These are phyloP conservation scores for Nothocercus julius DNA, from an alignment of 2,113 vertebrate species.

Conservation along the genomic window DNA sequence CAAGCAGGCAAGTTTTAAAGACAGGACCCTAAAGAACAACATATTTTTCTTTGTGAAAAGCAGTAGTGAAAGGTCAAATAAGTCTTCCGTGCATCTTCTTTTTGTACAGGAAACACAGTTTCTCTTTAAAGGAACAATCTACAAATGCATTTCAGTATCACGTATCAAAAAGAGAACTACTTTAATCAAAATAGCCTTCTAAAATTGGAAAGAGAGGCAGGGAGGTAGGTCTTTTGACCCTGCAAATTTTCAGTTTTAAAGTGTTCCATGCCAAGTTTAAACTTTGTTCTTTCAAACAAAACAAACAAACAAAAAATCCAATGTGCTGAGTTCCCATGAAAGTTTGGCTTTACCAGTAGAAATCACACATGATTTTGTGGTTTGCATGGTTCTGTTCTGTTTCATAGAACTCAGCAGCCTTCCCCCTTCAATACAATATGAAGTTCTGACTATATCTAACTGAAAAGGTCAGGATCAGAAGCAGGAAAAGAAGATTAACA, in stretches of 20 bases:
- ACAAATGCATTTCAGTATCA: not conserved
- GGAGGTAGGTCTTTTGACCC: not conserved
- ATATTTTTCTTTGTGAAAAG: not conserved
- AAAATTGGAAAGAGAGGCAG: not conserved
- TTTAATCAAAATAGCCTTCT: not conserved
- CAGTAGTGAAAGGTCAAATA: not conserved
- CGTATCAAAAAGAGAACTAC: not conserved
- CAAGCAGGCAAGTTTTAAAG: not conserved
- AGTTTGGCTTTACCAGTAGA: not conserved
- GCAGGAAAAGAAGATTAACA: not conserved
- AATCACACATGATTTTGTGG: not conserved
- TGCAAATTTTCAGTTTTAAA: not conserved
- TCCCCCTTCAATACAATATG: not conserved
- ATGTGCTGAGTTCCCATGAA: not conserved
- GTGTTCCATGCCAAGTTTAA: not conserved
- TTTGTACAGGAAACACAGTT: not conserved
- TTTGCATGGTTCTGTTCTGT: not conserved
- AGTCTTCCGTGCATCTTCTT: not conserved
- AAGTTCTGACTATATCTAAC: not conserved
- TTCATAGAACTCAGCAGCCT: not conserved
- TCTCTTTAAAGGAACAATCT: not conserved
- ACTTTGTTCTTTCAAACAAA: not conserved
- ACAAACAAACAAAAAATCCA: not conserved
- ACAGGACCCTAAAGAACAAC: not conserved
- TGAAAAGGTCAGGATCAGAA: not conserved